These are phyloP conservation scores for Fissipunctia ypsillon DNA, from an alignment of 2,888 invertebrate genomes.

Conservation along the genomic window DNA sequence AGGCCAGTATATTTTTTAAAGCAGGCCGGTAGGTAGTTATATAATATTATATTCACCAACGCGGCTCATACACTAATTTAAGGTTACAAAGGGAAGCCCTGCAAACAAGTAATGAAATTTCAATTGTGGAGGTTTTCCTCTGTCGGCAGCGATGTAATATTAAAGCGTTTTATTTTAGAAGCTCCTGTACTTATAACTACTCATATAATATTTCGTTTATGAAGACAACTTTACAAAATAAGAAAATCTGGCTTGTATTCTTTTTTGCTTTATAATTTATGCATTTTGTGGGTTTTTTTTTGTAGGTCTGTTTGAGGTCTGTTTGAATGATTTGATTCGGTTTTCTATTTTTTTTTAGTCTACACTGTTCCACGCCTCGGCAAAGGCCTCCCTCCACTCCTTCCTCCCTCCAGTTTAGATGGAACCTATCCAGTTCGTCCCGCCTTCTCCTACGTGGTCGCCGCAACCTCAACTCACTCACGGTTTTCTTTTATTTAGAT, in stretches of 20 bases:
- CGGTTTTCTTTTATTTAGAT: not conserved
- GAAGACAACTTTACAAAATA: not conserved
- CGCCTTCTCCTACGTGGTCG: too few relatives aligned
- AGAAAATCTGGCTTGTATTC: not conserved
- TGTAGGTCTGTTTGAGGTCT: too few relatives aligned
- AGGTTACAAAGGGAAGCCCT: slow-evolving; percentile 65
- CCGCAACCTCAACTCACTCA: too few relatives aligned
- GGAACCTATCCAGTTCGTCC: too few relatives aligned
- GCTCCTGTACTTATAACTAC: slow-evolving; percentile 1
- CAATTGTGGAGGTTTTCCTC: slow-evolving; percentile 67
- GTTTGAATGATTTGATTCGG: not conserved
- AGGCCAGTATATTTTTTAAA: not conserved
- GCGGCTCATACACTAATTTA: slow-evolving; percentile 57
- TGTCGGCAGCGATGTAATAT: slow-evolving; percentile 59
- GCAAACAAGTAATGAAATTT: slow-evolving; percentile 71
- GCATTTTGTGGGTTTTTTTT: not conserved
- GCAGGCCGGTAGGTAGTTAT: not conserved
- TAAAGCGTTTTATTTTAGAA: slow-evolving; percentile 58
- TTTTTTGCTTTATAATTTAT: not conserved
- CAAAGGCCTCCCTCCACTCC: too few relatives aligned
- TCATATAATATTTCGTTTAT: slow-evolving; percentile 27
- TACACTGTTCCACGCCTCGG: too few relatives aligned
- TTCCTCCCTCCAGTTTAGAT: too few relatives aligned
- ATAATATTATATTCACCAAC: slow-evolving; percentile 16
- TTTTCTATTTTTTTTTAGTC: too few relatives aligned